Evolutionary conservation across 1,140 invertebrate species (phyloP), one percentile per base, ranked within the genome.

Genomic region (Papilio polyxenes): DNA sequence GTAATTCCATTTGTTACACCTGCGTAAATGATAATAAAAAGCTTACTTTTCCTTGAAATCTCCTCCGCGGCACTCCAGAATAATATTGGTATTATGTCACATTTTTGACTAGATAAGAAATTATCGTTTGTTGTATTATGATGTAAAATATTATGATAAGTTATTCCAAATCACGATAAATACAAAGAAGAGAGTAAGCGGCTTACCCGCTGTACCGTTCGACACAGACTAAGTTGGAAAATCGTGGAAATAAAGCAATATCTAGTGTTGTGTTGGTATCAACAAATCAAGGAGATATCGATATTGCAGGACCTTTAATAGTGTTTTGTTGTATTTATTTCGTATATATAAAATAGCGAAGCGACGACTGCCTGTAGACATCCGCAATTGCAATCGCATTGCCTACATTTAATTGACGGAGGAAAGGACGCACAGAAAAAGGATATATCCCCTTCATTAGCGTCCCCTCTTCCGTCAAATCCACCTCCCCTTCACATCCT

Each of bases 171-270:
- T 87, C 85, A 82, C 84, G 84, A 81, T 81, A 65, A 77, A 20
- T 78, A 20, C 13, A 56, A 77, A 23, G 9, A 31, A 74, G 76
- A 23, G 20, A 0, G 13, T 11, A 81, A 20, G 83, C 84, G 59
- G 80, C 82, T 84, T 72, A 53, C 62, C 62, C 69, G 15, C 20
- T 20, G 59, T 37, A 83, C 49, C 81, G 82, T 76, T 85, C 83
- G 78, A 88, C 83, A 88, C 87, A 78, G 86, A 92, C 91, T 92
- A 88, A 82, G 81, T 83, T 85, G 86, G 87, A 88, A 90, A 90
- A 86, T 62, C 88, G 88, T 87, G 88, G 89, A 92, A 91, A 90
- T 89, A 83, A 90, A 91, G 88, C 85, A 84, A 87, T 87, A 82
- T 79, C 59, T 86, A 89, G 89, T 83, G 90, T 62, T 84, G 89